Conservation (phyloP, 2,888 invertebrate genomes). For the Drosophila atroscutellata region DNA sequence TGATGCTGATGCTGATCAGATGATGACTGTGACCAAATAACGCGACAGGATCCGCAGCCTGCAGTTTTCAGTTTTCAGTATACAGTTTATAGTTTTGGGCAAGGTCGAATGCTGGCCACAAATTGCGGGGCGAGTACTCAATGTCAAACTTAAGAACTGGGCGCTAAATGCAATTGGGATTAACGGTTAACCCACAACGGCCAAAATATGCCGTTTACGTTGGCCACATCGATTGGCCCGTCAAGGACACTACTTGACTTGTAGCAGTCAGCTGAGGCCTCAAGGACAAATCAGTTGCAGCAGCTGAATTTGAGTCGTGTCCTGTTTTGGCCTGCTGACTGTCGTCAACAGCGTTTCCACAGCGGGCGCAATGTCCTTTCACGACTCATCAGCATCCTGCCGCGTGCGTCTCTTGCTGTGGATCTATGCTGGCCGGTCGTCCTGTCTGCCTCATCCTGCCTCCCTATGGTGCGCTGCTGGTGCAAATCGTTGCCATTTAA, state of each 20-base stretch:
- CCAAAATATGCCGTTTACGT: slow-evolving; percentile 75
- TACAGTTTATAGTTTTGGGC: slow-evolving; percentile 7
- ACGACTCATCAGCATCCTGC: slow-evolving; percentile 69
- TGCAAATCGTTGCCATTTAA: slow-evolving; percentile 75
- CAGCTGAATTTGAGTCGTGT: slow-evolving; percentile 31
- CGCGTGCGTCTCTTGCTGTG: slow-evolving; percentile 51
- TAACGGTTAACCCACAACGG: slow-evolving; percentile 73
- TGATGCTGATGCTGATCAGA: slow-evolving; percentile 16
- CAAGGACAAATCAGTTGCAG: slow-evolving; percentile 19
- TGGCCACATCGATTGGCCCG: slow-evolving; percentile 61
- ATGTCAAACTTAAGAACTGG: slow-evolving; percentile 39
- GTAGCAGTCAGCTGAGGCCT: neutral
- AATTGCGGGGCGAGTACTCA: slow-evolving; percentile 31
- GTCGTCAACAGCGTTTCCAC: slow-evolving; percentile 58
- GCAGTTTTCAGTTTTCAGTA: slow-evolving; percentile 5
- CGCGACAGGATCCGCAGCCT: slow-evolving; percentile 47
- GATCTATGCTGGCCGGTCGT: slow-evolving; percentile 31
- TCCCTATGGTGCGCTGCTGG: slow-evolving; percentile 73
- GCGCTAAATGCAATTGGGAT: slow-evolving; percentile 28
- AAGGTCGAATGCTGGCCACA: slow-evolving; percentile 73
- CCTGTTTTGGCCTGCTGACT: slow-evolving; percentile 50
- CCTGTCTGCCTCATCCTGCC: slow-evolving; percentile 18
- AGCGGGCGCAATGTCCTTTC: slow-evolving; percentile 73
- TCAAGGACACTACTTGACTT: slow-evolving; percentile 33
- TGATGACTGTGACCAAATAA: slow-evolving; percentile 63